Percentiles rank a stretch among this genome's conserved stretches.
phyloP scores from a whole-genome alignment of 2,113 vertebrate species.

The Fregata magnificens region DNA sequence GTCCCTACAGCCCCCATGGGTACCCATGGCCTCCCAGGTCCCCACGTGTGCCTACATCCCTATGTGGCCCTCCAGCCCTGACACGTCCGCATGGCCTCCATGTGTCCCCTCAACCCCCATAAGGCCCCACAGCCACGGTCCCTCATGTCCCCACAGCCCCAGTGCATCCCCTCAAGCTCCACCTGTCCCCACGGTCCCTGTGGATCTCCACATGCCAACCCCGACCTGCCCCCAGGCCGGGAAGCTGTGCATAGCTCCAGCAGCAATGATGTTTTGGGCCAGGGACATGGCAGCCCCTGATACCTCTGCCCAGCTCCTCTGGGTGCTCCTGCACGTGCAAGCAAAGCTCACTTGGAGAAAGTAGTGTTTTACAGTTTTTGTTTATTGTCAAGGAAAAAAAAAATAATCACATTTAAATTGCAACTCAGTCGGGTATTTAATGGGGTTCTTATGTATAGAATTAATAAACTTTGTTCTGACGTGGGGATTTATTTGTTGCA shows the following conservation, averaged over 20 bases:
- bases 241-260: neutral
- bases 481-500: conserved; percentile 65
- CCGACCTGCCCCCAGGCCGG: rapidly evolving
- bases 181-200: rapidly evolving
- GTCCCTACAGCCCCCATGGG: too few relatives aligned
- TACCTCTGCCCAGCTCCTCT: rapidly evolving
- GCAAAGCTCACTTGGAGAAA: neutral
- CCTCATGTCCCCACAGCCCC: neutral
- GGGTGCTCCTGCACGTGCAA: rapidly evolving
- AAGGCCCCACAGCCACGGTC: rapidly evolving
- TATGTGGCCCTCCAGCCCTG: neutral
- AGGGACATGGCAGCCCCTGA: neutral
- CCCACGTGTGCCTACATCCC: too few relatives aligned
- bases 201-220: rapidly evolving
- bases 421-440: conserved; percentile 76
- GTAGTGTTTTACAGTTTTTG: conserved; percentile 31
- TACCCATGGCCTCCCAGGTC: too few relatives aligned
- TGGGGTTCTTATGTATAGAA: conserved; percentile 78
- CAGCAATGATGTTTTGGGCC: neutral
- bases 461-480: conserved; percentile 79
- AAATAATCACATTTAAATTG: conserved; percentile 72
- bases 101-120: too few relatives aligned
- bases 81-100: rapidly evolving
- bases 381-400: conserved; percentile 87
- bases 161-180: too few relatives aligned